Conservation (phyloP, 1,140 invertebrate species). For the Apis laboriosa region DNA sequence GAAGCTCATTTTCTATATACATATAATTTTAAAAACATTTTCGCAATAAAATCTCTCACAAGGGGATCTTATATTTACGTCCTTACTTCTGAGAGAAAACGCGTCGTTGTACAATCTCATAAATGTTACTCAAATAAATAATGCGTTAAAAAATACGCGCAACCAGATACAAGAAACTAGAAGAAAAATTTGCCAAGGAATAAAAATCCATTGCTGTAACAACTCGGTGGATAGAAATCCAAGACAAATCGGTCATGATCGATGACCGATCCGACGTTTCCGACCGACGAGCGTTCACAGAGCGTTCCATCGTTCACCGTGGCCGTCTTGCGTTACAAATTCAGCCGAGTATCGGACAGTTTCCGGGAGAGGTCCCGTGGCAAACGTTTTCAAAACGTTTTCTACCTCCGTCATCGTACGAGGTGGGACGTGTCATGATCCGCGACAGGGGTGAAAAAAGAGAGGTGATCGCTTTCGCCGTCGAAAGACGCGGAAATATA, state of each 20-base stretch:
- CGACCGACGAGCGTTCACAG: not conserved
- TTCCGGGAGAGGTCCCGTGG: slow-evolving; percentile 23
- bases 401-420: not conserved
- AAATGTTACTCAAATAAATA: too few species aligned
- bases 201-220: too few species aligned
- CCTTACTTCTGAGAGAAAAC: too few species aligned
- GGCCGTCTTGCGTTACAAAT: slow-evolving; percentile 38
- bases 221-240: not conserved
- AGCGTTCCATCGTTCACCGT: slow-evolving; percentile 1
- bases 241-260: not conserved
- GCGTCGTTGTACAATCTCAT: too few species aligned
- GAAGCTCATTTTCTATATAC: too few species aligned
- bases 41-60: too few species aligned
- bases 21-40: too few species aligned
- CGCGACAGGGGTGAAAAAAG: slow-evolving; percentile 17
- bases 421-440: slow-evolving; percentile 27
- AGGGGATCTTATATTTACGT: too few species aligned
- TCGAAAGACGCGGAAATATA: slow-evolving; percentile 12
- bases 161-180: too few species aligned
- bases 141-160: too few species aligned
- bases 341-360: slow-evolving; percentile 4
- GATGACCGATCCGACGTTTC: not conserved
- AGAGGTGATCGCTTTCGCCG: slow-evolving; percentile 39
- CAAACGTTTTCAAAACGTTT: not conserved
- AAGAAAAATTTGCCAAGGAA: too few species aligned